Evolutionary conservation across 2,888 invertebrate genomes (phyloP), one percentile per base, ranked within the genome.

Genomic region (Tipula unca): DNA sequence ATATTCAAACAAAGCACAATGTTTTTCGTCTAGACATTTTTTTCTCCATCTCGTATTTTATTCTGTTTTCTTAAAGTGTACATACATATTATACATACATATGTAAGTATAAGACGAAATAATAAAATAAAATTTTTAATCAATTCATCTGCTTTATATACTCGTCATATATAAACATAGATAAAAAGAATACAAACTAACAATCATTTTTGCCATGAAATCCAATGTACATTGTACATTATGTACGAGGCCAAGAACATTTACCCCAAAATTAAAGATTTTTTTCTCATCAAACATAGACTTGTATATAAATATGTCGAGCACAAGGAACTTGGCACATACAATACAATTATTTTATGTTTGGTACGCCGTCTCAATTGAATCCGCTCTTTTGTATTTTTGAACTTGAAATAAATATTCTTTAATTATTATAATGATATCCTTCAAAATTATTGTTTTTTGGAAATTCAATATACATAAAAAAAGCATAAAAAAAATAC

Each of bases 371-470:
- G 25, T 69, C 69, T 69, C 10, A 69, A 20, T 69, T 69, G 25
- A 69, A 69, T 69, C 17, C 25, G 25, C 13, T 69, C 25, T 25
- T 69, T 69, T 69, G 69, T 69, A 69, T 69, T 69, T 69, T 25
- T 69, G 13, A 3, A 69, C 10, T 10, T 25, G 10, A 69, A 69
- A 69, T 69, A 69, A 69, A 69, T 1, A 69, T 69, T 69, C 69
- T 25, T 69, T 69, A 69, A 69, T 69, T 69, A 69, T 69, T 25
- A 25, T 69, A 69, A 69, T 69, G 69, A 69, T 69, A 69, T 69
- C 69, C 69, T 69, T 69, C 69, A 69, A 69, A 69, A 69, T 69
- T 69, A 69, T 69, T 69, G 69, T 69, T 69, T n/a, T 32, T 69
- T 69, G 25, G 69, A 69, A 69, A 69, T 69, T 69, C 25, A 69